Evolutionary conservation across 2,888 invertebrate genomes (phyloP).

Genomic region (Ctena decussata): DNA sequence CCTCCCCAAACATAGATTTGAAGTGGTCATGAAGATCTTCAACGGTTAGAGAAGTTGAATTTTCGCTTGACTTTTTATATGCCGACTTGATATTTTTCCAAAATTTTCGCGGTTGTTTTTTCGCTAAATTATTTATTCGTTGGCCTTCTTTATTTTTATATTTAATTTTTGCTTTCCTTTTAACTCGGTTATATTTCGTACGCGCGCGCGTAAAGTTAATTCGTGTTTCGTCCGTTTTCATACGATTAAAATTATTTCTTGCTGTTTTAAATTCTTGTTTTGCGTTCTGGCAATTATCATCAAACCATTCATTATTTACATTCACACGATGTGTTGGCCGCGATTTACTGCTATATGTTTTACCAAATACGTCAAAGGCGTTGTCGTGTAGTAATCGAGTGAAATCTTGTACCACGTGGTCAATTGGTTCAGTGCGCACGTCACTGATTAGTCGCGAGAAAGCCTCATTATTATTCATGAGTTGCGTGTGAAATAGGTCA

Average conservation of each 20-base stretch:
- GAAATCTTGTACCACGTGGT: not conserved
- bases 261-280: not conserved
- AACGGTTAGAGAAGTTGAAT: not conserved
- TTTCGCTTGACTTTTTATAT: not conserved
- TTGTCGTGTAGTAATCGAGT: not conserved
- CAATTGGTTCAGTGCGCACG: not conserved
- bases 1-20: not conserved
- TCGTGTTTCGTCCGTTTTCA: not conserved
- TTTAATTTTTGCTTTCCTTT: not conserved
- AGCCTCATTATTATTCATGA: not conserved
- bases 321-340: not conserved
- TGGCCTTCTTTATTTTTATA: not conserved
- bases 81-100: slow-evolving; percentile 10
- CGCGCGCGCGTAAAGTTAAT: not conserved
- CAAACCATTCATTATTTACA: not conserved
- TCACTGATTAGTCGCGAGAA: not conserved
- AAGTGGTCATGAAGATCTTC: slow-evolving; percentile 13
- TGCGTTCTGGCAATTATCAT: not conserved
- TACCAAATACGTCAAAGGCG: not conserved
- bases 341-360: not conserved
- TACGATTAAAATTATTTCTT: not conserved
- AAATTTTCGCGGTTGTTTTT: slow-evolving; percentile 14
- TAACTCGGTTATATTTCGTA: not conserved
- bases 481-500: too few relatives aligned
- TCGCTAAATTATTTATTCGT: not conserved